Conservation (phyloP, 1,140 invertebrate species). For the Hyphantria cunea region DNA sequence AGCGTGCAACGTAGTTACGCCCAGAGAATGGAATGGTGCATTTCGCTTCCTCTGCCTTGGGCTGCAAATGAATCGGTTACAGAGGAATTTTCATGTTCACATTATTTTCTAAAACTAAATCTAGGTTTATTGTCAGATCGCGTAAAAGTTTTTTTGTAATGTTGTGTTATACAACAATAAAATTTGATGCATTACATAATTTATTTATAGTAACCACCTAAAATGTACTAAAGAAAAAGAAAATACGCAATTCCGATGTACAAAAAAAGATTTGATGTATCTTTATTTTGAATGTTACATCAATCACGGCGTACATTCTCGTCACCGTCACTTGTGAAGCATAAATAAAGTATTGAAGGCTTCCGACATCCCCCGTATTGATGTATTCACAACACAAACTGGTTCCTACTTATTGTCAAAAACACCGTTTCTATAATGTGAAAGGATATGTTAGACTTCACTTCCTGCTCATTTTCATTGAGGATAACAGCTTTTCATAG, state of each 20-base stretch:
- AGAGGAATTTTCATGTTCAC: constrained; percentile 57
- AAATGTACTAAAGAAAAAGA: constrained; percentile 17
- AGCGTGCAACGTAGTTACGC: constrained; percentile 65
- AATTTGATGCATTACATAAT: not conserved
- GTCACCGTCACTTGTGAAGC: constrained; percentile 49
- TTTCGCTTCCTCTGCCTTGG: constrained; percentile 66
- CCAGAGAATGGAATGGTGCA: constrained; percentile 69
- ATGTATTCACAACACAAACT: constrained; percentile 53
- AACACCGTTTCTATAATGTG: constrained; percentile 36
- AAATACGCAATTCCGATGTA: constrained; percentile 38
- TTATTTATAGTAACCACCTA: constrained; percentile 10
- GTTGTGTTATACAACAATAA: not conserved
- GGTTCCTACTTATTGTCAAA: constrained; percentile 47
- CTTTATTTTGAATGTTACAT: constrained; percentile 49
- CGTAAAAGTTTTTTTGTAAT: no score
- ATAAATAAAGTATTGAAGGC: constrained; percentile 54
- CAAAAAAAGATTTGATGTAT: constrained; percentile 51
- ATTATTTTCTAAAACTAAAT: constrained; percentile 46
- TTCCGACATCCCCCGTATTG: constrained; percentile 51
- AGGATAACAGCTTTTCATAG: constrained; percentile 1
- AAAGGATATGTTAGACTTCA: constrained; percentile 40
- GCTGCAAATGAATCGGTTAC: constrained; percentile 66
- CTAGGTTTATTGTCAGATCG: constrained; percentile 10
- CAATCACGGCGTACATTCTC: constrained; percentile 53
- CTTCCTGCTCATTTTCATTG: constrained; percentile 17